phyloP scores from a whole-genome alignment of 2,888 invertebrate species.

The Serrognathus titanus region DNA sequence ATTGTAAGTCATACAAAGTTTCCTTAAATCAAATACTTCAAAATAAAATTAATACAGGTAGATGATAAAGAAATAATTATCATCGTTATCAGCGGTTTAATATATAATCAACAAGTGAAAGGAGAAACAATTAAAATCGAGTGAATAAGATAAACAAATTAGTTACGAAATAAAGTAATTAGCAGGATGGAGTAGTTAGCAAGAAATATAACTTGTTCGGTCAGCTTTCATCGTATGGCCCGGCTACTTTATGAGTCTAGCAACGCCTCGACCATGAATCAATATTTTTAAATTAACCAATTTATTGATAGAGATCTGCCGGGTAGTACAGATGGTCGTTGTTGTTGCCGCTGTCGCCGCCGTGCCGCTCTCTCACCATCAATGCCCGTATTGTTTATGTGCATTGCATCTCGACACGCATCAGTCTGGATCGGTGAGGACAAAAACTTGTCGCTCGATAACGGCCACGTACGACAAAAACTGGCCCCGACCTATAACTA shows the following conservation, averaged over 20 bases:
- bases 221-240: not conserved
- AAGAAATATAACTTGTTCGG: not conserved
- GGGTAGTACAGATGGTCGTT: slow-evolving; percentile 8
- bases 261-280: slow-evolving; percentile 42
- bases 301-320: slow-evolving; percentile 44
- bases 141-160: slow-evolving; percentile 2
- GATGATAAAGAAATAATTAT: not conserved
- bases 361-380: slow-evolving; percentile 29
- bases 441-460: slow-evolving; percentile 32
- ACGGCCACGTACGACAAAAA: not conserved
- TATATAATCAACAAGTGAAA: not conserved
- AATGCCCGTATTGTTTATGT: slow-evolving; percentile 35
- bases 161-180: slow-evolving; percentile 2
- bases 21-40: too few species aligned
- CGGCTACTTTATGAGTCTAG: slow-evolving; percentile 1
- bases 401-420: slow-evolving; percentile 29
- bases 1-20: too few species aligned
- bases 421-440: slow-evolving; percentile 30
- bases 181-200: slow-evolving; percentile 1
- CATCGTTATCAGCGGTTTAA: not conserved
- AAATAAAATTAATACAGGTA: too few species aligned
- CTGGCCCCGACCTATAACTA: not conserved
- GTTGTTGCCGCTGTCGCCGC: not conserved
- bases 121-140: not conserved
- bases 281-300: slow-evolving; percentile 48